Evolutionary conservation across 2,113 vertebrate species (phyloP), one percentile per base, ranked within the genome.

Genomic region (Lanius ludovicianus): DNA sequence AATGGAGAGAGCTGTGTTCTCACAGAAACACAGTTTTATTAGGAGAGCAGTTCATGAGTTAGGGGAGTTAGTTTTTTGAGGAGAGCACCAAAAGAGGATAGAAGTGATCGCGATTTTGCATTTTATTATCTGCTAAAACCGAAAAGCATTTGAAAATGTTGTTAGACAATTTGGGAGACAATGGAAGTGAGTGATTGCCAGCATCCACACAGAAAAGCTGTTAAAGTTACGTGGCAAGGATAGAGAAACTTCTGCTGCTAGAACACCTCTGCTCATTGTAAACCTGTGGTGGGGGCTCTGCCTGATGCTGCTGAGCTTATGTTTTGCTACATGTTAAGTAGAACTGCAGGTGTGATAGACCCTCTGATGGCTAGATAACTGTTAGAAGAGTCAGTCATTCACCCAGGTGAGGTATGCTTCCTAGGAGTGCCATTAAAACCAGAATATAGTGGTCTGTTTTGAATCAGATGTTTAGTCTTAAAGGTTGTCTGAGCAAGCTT

Each of bases 111-210:
- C 52, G 49, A 76, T 75, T 83, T 85, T 83, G 47, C 74, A 55
- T 76, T 96, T 97, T 95, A 92, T 93, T 96, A 87, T 94, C 77
- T 97, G 55, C 80, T 95, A 77, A 96, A 92, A 86, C 87, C 91
- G 89, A 95, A 94, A 81, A 93, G 79, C 93, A 68, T 92, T 95
- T 97, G 88, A 92, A 95, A 96, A 95, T 59, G 80, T 94, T 90
- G 84, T 93, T 96, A 89, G 96, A 97, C 83, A 86, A 35, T 97
- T 90, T 96, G 84, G 95, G 83, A 90, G 90, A 95, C 96, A 95
- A 55, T 94, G 91, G 90, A 93, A 94, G 90, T 93, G 52, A 39
- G 64, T 22, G 74, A 70, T 92, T 97, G 96, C 96, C 96, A 97
- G 96, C 79, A 74, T 96, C 84, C 77, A 55, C 83, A 59, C 78